These are phyloP conservation scores for Poeciliopsis presidionis DNA, from an alignment of 2,797 vertebrate species.

Conservation along the genomic window DNA sequence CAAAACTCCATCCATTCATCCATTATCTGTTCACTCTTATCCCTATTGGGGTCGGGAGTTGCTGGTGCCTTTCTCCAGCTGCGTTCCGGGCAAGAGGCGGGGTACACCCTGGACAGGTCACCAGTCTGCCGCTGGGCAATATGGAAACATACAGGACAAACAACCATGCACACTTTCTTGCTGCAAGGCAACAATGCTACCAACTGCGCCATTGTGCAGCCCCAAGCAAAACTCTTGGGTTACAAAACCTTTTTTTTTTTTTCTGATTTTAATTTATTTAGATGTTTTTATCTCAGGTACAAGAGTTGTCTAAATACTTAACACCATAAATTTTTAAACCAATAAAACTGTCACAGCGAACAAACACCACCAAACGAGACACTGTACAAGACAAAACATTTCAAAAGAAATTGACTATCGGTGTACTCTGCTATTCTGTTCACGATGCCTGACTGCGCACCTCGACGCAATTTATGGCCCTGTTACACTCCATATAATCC, in stretches of 20 bases:
- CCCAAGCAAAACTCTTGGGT: conserved; percentile 57
- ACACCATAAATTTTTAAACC: conserved; percentile 20
- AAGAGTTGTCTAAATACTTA: conserved; percentile 39
- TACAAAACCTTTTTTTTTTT: conserved; percentile 43
- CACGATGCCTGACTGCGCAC: conserved; percentile 49
- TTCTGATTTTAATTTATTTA: conserved; percentile 49
- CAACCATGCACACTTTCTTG: too few species aligned
- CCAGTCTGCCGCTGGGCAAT: too few species aligned
- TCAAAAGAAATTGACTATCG: conserved; percentile 36
- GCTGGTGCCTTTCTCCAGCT: too few species aligned
- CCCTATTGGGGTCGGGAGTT: too few species aligned
- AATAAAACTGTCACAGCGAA: conserved; percentile 12
- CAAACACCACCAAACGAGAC: conserved; percentile 13
- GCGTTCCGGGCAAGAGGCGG: too few species aligned
- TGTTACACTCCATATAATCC: conserved; percentile 77
- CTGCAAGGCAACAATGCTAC: too few species aligned
- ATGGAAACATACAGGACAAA: too few species aligned
- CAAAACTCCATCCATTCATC: conserved; percentile 37
- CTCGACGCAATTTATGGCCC: conserved; percentile 67
- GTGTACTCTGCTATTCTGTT: conserved; percentile 56
- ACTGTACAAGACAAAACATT: conserved; percentile 26
- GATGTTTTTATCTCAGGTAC: conserved; percentile 3
- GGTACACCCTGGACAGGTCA: too few species aligned
- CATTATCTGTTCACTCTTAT: too few species aligned
- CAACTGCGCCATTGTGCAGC: too few species aligned